Evolutionary conservation across 1,140 invertebrate genomes (phyloP).

Genomic region (Hycleus phaleratus): DNA sequence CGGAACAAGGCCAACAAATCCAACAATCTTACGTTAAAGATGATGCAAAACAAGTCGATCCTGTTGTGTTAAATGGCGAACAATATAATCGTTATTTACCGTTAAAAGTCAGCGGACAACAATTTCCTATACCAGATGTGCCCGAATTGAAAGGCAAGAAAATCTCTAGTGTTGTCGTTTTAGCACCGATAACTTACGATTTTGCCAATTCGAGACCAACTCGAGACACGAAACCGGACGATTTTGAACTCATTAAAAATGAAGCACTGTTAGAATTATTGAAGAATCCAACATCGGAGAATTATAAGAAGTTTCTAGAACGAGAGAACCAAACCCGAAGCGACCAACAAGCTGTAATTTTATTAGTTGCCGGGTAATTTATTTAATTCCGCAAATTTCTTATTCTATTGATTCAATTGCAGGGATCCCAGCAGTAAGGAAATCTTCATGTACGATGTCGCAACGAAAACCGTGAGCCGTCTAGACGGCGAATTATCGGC

Average conservation of each 20-base stretch:
- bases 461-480: slow-evolving; percentile 58
- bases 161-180: slow-evolving; percentile 72
- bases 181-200: slow-evolving; percentile 66
- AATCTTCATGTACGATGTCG: slow-evolving; percentile 78
- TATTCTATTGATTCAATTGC: slow-evolving; percentile 24
- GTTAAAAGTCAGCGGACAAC: slow-evolving; percentile 72
- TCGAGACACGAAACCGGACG: slow-evolving; percentile 45
- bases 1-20: slow-evolving; percentile 60
- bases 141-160: slow-evolving; percentile 61
- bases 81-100: slow-evolving; percentile 72
- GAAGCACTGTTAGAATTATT: slow-evolving; percentile 66
- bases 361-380: slow-evolving; percentile 69
- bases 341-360: slow-evolving; percentile 67
- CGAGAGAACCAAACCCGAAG: slow-evolving; percentile 62
- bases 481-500: slow-evolving; percentile 66
- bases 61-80: slow-evolving; percentile 62
- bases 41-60: slow-evolving; percentile 63
- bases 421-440: slow-evolving; percentile 55
- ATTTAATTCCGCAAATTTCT: background rate
- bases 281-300: slow-evolving; percentile 63
- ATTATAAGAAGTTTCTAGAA: slow-evolving; percentile 72
- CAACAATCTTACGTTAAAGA: slow-evolving; percentile 64
- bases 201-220: slow-evolving; percentile 37
- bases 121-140: slow-evolving; percentile 71
- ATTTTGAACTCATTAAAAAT: slow-evolving; percentile 56